Percentiles rank a stretch among this genome's conserved stretches.
Evolutionary conservation across 2,888 invertebrate species (phyloP).

Genomic region (Drosophila mettleri): DNA sequence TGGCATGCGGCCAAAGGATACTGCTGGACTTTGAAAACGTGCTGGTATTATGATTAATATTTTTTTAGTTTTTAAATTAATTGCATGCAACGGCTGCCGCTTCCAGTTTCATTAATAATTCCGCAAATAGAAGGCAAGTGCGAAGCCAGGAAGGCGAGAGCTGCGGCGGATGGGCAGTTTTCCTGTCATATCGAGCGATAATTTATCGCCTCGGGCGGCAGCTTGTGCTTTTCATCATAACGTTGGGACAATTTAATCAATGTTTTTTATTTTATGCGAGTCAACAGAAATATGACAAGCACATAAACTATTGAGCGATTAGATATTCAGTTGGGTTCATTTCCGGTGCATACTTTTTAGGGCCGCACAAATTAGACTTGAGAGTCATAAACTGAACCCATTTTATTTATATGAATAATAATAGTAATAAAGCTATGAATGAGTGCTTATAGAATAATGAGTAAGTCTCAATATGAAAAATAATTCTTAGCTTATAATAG

Average conservation of each 20-base stretch:
- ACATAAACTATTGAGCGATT: background rate
- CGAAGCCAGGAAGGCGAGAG: background rate
- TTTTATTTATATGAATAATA: background rate
- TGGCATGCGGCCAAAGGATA: constrained; percentile 26
- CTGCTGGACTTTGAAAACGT: constrained; percentile 43
- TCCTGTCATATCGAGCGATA: constrained; percentile 13
- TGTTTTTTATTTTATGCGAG: constrained; percentile 23
- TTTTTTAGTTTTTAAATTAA: constrained; percentile 72
- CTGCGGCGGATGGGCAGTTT: background rate
- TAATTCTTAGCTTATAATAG: background rate
- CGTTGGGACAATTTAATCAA: constrained; percentile 19
- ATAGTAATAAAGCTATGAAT: background rate
- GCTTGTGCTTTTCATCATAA: constrained; percentile 31
- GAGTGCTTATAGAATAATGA: background rate
- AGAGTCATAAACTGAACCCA: background rate
- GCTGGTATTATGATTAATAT: constrained; percentile 72
- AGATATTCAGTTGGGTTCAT: background rate
- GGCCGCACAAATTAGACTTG: background rate
- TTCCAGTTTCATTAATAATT: constrained; percentile 50
- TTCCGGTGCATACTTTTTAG: background rate
- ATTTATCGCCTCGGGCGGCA: constrained; percentile 12
- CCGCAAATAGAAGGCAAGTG: constrained; percentile 5
- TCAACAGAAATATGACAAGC: background rate
- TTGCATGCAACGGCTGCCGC: constrained; percentile 52
- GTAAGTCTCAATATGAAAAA: background rate